Base-by-base conservation (phyloP, 2,113 vertebrate genomes). In the Lonchura striata region DNA sequence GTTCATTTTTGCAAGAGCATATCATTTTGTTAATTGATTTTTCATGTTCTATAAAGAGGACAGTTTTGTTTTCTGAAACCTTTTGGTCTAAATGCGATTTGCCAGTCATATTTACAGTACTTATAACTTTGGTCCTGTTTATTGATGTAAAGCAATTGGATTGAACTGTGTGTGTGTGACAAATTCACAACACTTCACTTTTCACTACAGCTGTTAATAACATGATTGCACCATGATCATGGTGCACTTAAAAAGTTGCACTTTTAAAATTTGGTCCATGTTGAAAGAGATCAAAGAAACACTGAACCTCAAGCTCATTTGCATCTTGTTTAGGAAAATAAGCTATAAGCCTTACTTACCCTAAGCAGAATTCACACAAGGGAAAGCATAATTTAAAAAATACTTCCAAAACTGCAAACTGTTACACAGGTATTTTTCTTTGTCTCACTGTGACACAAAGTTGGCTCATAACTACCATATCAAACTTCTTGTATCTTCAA, bases 11-110 rank as follows among this genome's bases (percentile, higher is more conserved):
- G 84, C 44, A 74, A 93, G 42, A 50, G 64, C 85, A 60, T 90
- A 66, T 60, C 44, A 59, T 86, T 92, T 95, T 76, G 46, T 65
- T 88, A 96, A 96, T 91, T 95, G 87, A 76, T 95, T 97, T 94
- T 96, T 91, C 80, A 75, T 16, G 54, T 82, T 56, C 74, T 82
- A 14, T 84, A 81, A 77, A 68, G 52, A 92, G 44, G 53, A n/a
- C 46, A 80, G 41, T 60, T 71, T 71, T 86, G 41, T 61, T 83
- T 84, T 65, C 86, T 24, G 60, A 88, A 82, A 66, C 33, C 35
- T 69, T 82, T 57, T 63, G 23, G 71, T 74, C 63, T 91, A 91
- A 88, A 90, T 77, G 80, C 0, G 30, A 88, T 95, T 92, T 94
- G 39, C 31, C 3, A 4, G 83, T 76, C 82, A 82, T 71, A 71